Percentiles rank a stretch among this genome's conserved stretches.
Evolutionary conservation across 1,140 invertebrate genomes (phyloP).

Genomic region (Penaeus indicus): DNA sequence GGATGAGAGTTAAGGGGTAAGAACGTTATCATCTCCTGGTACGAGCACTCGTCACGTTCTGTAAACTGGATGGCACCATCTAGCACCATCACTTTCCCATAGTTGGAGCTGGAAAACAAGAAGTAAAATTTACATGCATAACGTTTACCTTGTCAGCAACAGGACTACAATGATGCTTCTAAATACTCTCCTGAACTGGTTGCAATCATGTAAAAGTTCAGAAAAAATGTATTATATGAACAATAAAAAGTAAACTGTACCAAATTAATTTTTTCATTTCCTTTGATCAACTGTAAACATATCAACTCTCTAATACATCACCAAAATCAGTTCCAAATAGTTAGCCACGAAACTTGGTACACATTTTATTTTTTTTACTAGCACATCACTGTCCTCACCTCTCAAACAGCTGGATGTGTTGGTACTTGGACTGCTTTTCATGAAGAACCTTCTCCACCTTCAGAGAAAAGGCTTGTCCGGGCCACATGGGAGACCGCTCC

Average conservation of each 20-base stretch:
- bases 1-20: constrained; percentile 92
- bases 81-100: constrained; percentile 90
- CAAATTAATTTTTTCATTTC: too few species aligned
- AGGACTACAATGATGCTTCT: too few species aligned
- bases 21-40: constrained; percentile 99
- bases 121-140: too few species aligned
- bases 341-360: not conserved
- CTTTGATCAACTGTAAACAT: too few species aligned
- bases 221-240: too few species aligned
- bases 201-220: too few species aligned
- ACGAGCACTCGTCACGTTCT: constrained; percentile 95
- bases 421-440: constrained; percentile 48
- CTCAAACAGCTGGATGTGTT: constrained; percentile 59
- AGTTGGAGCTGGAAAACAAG: constrained; percentile 78
- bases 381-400: constrained; percentile 19
- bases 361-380: too few species aligned
- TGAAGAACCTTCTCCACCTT: constrained; percentile 76
- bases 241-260: too few species aligned
- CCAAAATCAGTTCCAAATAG: not conserved
- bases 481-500: constrained; percentile 90
- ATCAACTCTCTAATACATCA: too few species aligned
- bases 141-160: too few species aligned
- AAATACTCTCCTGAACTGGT: too few species aligned
- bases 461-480: constrained; percentile 90
- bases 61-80: constrained; percentile 98